Evolutionary conservation across 2,113 vertebrate species (phyloP), one percentile per base, ranked within the genome.

Genomic region (Spheniscus mendiculus): DNA sequence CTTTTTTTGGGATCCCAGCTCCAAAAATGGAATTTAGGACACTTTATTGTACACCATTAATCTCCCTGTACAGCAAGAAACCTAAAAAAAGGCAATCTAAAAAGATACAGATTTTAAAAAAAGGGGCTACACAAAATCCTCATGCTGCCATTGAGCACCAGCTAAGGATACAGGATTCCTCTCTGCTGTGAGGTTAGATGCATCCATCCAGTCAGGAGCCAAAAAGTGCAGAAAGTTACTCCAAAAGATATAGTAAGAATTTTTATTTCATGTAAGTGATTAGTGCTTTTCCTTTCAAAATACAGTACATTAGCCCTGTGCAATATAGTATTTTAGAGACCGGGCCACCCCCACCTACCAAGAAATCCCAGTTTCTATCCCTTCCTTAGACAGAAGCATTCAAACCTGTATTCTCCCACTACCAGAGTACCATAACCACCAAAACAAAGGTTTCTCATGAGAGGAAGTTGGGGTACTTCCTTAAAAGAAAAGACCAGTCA

Each of bases 131-230:
- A 70, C 5, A 20, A 50, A 73, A 11, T 9, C 6, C 72, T 63
- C 12, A 16, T 40, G 9, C 1, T 61, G 15, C 14, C 19, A n/a
- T 77, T 69, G 49, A 70, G 12, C 6, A 13, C 42, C 22, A 58
- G 19, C 3, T 42, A 56, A 79, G 15, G 56, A 47, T 47, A 36
- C 6, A 61, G 30, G 3, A 2, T 78, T 73, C 30, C 25, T 30
- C 59, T 76, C 55, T 62, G 52, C 66, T 59, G 16, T 58, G 34
- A 49, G 18, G 18, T 53, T 62, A 49, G 36, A 14, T 17, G 8
- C 5, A 69, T 20, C 8, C 34, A 59, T 20, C 6, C 4, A 40
- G 12, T n/a, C 0, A 0, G 4, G 30, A 50, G 13, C 7, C 21
- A 45, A 44, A 69, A 78, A 62, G 4, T 72, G 11, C 20, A 55